Evolutionary conservation across 53 echinoderm and acorn worm species (phyloP).

Genomic region (Pentamera pediparva): DNA sequence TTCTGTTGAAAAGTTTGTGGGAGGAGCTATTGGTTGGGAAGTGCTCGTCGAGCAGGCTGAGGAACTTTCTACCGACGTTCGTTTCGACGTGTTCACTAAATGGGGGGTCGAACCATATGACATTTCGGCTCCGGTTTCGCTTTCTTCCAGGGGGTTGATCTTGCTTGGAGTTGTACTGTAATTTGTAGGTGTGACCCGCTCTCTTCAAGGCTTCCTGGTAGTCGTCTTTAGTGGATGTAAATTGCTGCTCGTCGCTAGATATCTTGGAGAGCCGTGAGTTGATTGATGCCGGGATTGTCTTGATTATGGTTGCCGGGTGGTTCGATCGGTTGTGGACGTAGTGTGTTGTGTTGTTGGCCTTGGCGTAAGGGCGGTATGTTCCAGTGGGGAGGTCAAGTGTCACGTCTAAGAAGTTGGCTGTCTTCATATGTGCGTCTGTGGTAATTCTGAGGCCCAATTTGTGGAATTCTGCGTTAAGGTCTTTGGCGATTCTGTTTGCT

Average conservation of each 20-base stretch:
- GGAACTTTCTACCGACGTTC: slow-evolving; percentile 8
- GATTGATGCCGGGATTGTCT: not conserved
- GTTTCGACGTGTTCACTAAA: slow-evolving; percentile 8
- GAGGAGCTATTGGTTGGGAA: not conserved
- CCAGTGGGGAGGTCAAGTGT: no score
- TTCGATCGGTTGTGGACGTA: not conserved
- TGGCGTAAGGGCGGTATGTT: no score
- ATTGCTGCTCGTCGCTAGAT: not conserved
- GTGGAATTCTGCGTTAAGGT: no score
- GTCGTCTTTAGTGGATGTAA: no score
- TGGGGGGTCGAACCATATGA: slow-evolving; percentile 9
- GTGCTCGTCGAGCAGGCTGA: not conserved
- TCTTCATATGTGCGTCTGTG: no score
- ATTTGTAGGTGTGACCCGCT: no score
- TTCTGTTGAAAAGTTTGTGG: not conserved
- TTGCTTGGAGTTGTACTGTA: no score
- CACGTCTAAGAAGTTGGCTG: no score
- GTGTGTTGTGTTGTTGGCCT: not conserved
- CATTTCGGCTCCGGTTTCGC: slow-evolving; percentile 9
- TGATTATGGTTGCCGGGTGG: not conserved
- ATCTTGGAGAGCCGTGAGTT: not conserved
- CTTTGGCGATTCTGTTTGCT: no score
- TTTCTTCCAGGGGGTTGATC: no score
- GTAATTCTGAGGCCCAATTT: no score
- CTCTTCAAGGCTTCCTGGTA: not conserved